These are phyloP conservation scores for Chaetogeoica ovagalla DNA, from an alignment of 2,888 invertebrate genomes.

Conservation along the genomic window DNA sequence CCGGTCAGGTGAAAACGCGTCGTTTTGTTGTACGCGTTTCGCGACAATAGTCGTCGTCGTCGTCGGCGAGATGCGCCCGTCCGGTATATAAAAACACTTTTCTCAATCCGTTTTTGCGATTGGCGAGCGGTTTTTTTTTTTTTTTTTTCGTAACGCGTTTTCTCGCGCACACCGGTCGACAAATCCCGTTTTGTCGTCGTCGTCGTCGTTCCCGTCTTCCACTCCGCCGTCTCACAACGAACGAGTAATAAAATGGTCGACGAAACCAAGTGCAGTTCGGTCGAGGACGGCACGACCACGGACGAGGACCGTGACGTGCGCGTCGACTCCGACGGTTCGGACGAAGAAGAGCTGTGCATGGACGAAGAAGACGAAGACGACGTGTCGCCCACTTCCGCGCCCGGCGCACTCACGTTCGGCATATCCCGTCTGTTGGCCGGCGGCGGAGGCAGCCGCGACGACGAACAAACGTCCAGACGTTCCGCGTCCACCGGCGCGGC, in stretches of 20 bases:
- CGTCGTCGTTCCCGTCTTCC: too few relatives aligned
- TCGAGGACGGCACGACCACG: slow-evolving; percentile 41
- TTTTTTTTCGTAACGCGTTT: too few relatives aligned
- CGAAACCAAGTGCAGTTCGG: slow-evolving; percentile 42
- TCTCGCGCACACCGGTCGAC: background rate
- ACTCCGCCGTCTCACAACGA: too few relatives aligned
- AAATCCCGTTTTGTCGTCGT: too few relatives aligned
- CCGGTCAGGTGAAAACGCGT: too few relatives aligned
- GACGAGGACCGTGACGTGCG: slow-evolving; percentile 55
- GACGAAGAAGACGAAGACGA: slow-evolving; percentile 58
- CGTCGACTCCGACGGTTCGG: slow-evolving; percentile 53
- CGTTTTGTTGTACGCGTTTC: too few relatives aligned
- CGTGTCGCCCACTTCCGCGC: slow-evolving; percentile 58
- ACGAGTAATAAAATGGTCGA: slow-evolving; percentile 4
- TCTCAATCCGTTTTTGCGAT: too few relatives aligned
- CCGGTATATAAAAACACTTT: background rate
- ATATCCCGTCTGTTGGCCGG: slow-evolving; percentile 39
- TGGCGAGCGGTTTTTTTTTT: too few relatives aligned
- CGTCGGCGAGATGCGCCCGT: background rate
- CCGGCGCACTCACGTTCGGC: slow-evolving; percentile 43
- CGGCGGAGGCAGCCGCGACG: slow-evolving; percentile 7
- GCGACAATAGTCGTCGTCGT: background rate
- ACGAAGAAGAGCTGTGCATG: slow-evolving; percentile 45
- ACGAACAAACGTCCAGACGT: background rate
- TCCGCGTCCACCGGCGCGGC: slow-evolving; percentile 14